These are phyloP conservation scores for Plectrocnemia conspersa DNA, from an alignment of 1,140 invertebrate species.

Conservation along the genomic window DNA sequence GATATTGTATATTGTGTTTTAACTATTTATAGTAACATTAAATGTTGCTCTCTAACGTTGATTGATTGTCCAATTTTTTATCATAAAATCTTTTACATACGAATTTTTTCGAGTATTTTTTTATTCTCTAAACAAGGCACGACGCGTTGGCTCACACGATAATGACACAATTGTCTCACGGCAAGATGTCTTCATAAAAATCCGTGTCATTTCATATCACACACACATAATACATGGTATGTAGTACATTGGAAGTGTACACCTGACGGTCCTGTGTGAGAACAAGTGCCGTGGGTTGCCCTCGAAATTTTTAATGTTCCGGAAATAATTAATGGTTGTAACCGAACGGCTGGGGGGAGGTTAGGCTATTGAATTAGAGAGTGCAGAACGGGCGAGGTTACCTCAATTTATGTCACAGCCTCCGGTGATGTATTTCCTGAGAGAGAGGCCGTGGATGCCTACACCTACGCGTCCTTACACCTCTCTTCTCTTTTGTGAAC, in stretches of 20 bases:
- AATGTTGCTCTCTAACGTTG: too few relatives aligned
- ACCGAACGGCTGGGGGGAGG: constrained; percentile 21
- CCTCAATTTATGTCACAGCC: constrained; percentile 35
- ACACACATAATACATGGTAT: too few relatives aligned
- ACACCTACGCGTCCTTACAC: constrained; percentile 29
- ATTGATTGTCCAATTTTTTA: too few relatives aligned
- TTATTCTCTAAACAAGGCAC: too few relatives aligned
- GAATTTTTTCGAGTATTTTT: too few relatives aligned
- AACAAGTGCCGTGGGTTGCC: constrained; percentile 29
- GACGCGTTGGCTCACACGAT: too few relatives aligned
- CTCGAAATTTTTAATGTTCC: constrained; percentile 33
- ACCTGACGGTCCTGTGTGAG: constrained; percentile 29
- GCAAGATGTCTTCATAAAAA: too few relatives aligned
- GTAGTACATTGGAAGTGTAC: too few relatives aligned
- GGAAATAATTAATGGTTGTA: constrained; percentile 35
- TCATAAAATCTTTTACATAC: too few relatives aligned
- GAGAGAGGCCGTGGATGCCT: constrained; percentile 8
- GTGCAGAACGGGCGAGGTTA: constrained; percentile 31
- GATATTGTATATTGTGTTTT: too few relatives aligned
- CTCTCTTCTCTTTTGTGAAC: constrained; percentile 31
- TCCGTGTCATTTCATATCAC: background rate
- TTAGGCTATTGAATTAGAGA: constrained; percentile 35
- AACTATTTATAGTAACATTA: too few relatives aligned
- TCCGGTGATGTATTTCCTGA: constrained; percentile 31
- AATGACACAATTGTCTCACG: too few relatives aligned